These are phyloP conservation scores for Pangasianodon hypophthalmus DNA, from an alignment of 2,113 vertebrate species.

Conservation along the genomic window DNA sequence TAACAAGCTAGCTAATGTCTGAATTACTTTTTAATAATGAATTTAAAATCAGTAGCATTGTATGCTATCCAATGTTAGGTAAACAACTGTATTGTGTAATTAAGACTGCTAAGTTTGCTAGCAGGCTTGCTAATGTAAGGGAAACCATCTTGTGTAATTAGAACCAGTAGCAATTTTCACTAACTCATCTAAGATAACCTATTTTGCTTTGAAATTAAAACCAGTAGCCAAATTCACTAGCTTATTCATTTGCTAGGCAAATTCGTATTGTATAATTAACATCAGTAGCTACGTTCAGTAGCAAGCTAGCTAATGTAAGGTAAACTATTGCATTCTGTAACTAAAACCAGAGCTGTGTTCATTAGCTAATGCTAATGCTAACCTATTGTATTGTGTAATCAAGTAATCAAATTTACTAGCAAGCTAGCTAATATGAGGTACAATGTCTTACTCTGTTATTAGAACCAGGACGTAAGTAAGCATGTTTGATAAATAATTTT, in stretches of 20 bases:
- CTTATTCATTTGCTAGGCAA: not conserved
- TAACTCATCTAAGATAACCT: not conserved
- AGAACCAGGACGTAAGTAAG: not conserved
- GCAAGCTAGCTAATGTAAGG: not conserved
- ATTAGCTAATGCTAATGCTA: not conserved
- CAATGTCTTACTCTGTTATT: not conserved
- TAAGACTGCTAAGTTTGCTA: not conserved
- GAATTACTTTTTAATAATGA: not conserved
- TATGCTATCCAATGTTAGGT: not conserved
- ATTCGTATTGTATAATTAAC: not conserved
- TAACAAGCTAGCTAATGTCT: not conserved
- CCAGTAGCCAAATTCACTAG: not conserved
- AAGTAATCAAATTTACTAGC: not conserved
- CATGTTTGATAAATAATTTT: not conserved
- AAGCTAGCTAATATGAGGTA: not conserved
- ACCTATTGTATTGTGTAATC: not conserved
- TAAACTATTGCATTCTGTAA: not conserved
- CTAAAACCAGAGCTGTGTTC: not conserved
- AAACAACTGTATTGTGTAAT: not conserved
- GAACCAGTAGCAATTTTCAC: not conserved
- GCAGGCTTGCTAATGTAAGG: not conserved
- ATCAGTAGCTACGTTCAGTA: not conserved
- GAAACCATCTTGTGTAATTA: not conserved
- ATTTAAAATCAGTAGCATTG: not conserved
- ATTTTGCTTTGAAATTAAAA: not conserved